Evolutionary conservation across 2,113 vertebrate species (phyloP), one percentile per base, ranked within the genome.

Genomic region (Pionites leucogaster): DNA sequence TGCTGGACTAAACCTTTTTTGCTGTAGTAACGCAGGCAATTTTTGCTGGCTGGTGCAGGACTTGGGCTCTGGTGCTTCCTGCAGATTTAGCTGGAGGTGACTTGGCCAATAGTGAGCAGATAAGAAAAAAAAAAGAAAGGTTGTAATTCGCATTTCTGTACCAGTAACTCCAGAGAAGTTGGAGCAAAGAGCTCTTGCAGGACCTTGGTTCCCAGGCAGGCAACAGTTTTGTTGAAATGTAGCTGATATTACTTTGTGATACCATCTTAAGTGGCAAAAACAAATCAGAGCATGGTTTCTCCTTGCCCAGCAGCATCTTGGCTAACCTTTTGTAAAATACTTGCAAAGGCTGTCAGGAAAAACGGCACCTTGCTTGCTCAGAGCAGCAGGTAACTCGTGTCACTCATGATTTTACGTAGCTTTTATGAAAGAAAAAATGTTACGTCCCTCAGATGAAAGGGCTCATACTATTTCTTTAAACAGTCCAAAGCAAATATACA

Each of bases 401-500:
- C 55, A 91, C 41, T 89, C 4, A 7, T 88, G 35, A 55, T 90
- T 68, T 95, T 95, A 74, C 97, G 93, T 95, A 93, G 86, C 49
- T 96, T 95, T 42, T 64, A 72, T 84, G 80, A 86, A 88, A 94
- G 69, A 44, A 85, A 87, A 90, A 75, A 79, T 91, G 90, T 74
- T 86, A 71, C 74, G 46, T 82, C 67, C 69, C 76, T 78, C 63
- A 81, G 80, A 89, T 83, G 86, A 97, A 96, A 90, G 27, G 64
- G 71, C 68, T 44, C 60, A 76, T 85, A 87, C 86, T 79, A 46
- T 53, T 96, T 96, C 86, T 97, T 95, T 94, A 92, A 97, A 96
- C 75, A 96, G 29, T 74, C 29, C 37, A 95, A 77, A 97, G 82
- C 95, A 97, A 96, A 97, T 67, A 93, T n/a, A 79, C 52, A 68